These are phyloP conservation scores for Leuctra nigra DNA, from an alignment of 2,888 invertebrate genomes.

Conservation along the genomic window DNA sequence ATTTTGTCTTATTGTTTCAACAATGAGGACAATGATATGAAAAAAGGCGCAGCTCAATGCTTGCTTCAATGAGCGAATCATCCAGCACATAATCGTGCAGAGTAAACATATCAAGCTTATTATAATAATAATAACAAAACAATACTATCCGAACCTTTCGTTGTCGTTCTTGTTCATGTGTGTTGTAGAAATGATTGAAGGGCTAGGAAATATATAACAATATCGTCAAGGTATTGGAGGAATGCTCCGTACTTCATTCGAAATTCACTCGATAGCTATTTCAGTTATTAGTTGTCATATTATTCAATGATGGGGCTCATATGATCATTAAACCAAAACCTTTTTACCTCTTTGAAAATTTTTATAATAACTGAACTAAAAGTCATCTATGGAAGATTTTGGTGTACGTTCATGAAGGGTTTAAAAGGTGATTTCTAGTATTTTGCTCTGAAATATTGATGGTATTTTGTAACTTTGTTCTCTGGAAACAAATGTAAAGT, in stretches of 20 bases:
- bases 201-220: conserved; percentile 3
- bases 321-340: not conserved
- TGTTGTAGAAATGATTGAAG: conserved; percentile 6
- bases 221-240: not conserved
- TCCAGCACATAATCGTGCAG: conserved; percentile 46
- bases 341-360: too few species aligned
- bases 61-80: conserved; percentile 40
- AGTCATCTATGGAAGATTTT: too few species aligned
- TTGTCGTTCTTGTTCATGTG: conserved; percentile 37
- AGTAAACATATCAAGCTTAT: conserved; percentile 66
- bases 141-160: conserved; percentile 44
- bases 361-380: too few species aligned
- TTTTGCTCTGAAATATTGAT: too few species aligned
- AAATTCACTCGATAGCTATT: not conserved
- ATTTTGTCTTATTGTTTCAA: conserved; percentile 37
- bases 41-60: conserved; percentile 39
- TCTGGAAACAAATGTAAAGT: too few species aligned
- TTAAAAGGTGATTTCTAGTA: too few species aligned
- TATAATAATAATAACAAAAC: conserved; percentile 42
- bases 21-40: conserved; percentile 30
- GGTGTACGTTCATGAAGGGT: too few species aligned
- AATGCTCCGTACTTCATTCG: conserved; percentile 4
- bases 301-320: conserved; percentile 1
- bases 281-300: not conserved
- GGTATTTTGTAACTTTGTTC: too few species aligned